These are phyloP conservation scores for Squalus acanthias DNA, from an alignment of 2,797 vertebrate genomes.

Conservation along the genomic window DNA sequence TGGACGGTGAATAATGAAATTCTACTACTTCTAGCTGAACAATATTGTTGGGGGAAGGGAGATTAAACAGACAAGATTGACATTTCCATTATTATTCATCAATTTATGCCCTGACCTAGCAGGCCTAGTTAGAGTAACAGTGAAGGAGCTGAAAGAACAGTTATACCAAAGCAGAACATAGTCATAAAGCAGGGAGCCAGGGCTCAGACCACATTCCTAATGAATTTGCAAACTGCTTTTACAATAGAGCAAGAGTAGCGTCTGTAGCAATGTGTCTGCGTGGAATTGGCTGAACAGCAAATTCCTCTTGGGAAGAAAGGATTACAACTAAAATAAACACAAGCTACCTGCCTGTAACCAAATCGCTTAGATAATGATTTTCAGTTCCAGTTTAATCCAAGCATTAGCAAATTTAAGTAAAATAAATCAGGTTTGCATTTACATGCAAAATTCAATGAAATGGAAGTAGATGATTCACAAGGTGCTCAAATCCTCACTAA, in stretches of 20 bases:
- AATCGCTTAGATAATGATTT: neutral
- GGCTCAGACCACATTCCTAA: neutral
- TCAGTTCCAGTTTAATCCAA: neutral
- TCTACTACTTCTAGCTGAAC: neutral
- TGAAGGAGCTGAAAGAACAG: neutral
- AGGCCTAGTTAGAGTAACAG: neutral
- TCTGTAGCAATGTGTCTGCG: neutral
- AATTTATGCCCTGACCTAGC: neutral
- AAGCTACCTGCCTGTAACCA: neutral
- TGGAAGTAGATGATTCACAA: neutral
- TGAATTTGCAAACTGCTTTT: neutral
- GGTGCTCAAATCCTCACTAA: neutral
- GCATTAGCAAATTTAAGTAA: neutral
- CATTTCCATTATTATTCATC: neutral
- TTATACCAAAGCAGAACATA: neutral
- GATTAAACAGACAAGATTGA: neutral
- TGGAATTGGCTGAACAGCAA: neutral
- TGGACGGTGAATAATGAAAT: neutral
- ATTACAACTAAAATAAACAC: neutral
- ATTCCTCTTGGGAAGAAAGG: constrained; percentile 23
- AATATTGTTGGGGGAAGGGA: neutral
- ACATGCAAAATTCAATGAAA: constrained; percentile 1
- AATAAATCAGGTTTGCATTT: neutral
- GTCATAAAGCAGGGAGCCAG: neutral
- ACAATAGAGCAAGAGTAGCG: neutral